A percentile compares a stretch with the other conserved stretches of the same genome.
Evolutionary conservation across 1,140 invertebrate species (phyloP).

Genomic region (Eupristina koningsbergeri): DNA sequence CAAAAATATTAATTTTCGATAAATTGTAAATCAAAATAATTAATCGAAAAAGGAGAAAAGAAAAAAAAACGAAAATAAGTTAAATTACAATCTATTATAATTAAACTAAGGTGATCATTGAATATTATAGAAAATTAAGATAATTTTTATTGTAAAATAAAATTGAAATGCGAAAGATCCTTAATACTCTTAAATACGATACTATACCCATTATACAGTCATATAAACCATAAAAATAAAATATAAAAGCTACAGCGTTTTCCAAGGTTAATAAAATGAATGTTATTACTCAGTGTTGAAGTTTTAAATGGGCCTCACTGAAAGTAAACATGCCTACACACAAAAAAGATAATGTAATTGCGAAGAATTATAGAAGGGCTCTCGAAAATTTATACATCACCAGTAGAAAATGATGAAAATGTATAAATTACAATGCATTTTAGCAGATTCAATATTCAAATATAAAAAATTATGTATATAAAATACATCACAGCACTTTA

Average conservation of each 20-base stretch:
- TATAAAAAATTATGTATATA: neutral
- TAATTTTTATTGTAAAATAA: constrained; percentile 19
- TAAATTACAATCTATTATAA: neutral
- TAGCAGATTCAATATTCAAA: neutral
- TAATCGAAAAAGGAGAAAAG: neutral
- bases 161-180: constrained; percentile 19
- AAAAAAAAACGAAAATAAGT: neutral
- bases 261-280: constrained; percentile 51
- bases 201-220: constrained; percentile 41
- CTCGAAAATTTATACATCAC: constrained; percentile 41
- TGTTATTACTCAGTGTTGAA: constrained; percentile 49
- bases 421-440: constrained; percentile 19
- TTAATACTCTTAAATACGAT: constrained; percentile 27
- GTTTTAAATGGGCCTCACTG: constrained; percentile 41
- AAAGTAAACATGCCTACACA: constrained; percentile 1
- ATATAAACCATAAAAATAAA: constrained; percentile 41
- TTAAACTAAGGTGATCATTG: constrained; percentile 10
- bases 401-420: constrained; percentile 37
- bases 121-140: constrained; percentile 14
- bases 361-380: constrained; percentile 41
- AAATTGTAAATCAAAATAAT: neutral
- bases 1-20: neutral
- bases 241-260: constrained; percentile 34
- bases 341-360: neutral
- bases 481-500: constrained; percentile 27